Percentiles rank a stretch among this genome's conserved stretches.
Conservation (phyloP, 1,140 invertebrate genomes). For the Pantala flavescens region DNA sequence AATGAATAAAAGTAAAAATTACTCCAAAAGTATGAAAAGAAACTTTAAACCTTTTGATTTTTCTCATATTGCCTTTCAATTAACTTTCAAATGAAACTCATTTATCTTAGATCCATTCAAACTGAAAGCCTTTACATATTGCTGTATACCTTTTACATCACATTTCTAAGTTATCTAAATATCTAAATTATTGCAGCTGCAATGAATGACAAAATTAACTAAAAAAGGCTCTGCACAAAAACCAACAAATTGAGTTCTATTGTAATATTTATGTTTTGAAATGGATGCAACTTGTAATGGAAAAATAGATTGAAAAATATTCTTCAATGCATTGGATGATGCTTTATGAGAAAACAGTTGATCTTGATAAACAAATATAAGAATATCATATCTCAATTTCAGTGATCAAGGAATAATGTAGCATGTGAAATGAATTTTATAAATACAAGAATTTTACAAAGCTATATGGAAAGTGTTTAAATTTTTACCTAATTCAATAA, state of each 20-base stretch:
- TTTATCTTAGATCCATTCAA: not conserved
- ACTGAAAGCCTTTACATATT: not conserved
- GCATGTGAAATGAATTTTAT: not conserved
- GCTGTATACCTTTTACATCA: not conserved
- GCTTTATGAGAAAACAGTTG: not conserved
- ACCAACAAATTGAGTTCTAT: not conserved
- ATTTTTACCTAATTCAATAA: no score
- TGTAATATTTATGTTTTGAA: not conserved
- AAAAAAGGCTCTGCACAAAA: no score
- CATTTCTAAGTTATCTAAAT: not conserved
- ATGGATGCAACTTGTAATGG: no score
- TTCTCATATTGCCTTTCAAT: not conserved
- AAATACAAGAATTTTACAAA: slow-evolving; percentile 2
- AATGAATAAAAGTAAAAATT: not conserved
- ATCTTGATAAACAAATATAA: not conserved
- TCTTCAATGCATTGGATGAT: not conserved
- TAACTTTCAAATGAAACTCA: not conserved
- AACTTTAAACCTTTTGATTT: not conserved
- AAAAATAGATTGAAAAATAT: not conserved
- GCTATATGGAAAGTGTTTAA: not conserved
- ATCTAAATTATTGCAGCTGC: no score
- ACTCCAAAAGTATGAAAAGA: not conserved
- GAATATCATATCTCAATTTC: not conserved
- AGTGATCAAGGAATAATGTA: not conserved
- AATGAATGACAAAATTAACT: no score